Evolutionary conservation across 92 coral and sea anemone species (phyloP).

Genomic region (Epizoanthus stellaris): DNA sequence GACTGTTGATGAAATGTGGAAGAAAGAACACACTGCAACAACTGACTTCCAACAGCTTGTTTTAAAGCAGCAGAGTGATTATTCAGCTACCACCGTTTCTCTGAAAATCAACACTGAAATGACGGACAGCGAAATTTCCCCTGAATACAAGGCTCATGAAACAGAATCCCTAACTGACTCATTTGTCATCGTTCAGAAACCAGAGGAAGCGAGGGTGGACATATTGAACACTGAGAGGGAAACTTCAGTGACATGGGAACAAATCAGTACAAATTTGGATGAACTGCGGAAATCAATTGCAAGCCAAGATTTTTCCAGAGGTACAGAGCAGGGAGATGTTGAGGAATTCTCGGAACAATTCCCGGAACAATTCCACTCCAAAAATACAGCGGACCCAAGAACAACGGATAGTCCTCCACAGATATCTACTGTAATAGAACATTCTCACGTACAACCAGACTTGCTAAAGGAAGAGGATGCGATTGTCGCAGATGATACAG

Average conservation of each 20-base stretch:
- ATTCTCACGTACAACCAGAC: not conserved
- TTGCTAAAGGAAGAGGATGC: not conserved
- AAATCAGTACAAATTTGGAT: not conserved
- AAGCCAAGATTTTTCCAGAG: not conserved
- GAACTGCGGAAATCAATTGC: not conserved
- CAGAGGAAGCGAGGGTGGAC: not conserved
- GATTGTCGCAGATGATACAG: not conserved
- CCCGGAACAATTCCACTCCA: not conserved
- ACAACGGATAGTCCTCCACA: not conserved
- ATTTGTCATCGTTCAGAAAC: not conserved
- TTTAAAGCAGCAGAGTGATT: not conserved
- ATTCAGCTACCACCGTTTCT: not conserved
- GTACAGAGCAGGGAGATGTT: not conserved
- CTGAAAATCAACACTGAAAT: not conserved
- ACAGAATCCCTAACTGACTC: not conserved
- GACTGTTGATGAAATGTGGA: slow-evolving; percentile 1
- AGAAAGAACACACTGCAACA: not conserved
- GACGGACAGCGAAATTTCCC: not conserved
- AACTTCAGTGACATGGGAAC: not conserved
- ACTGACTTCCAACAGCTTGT: not conserved
- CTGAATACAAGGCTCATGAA: not conserved
- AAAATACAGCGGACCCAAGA: not conserved
- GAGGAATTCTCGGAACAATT: not conserved
- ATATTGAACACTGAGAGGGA: not conserved
- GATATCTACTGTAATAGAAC: not conserved